Percentiles rank a stretch among this genome's conserved stretches.
phyloP scores from a whole-genome alignment of 2,113 vertebrate genomes.

The Phocoena sinus region DNA sequence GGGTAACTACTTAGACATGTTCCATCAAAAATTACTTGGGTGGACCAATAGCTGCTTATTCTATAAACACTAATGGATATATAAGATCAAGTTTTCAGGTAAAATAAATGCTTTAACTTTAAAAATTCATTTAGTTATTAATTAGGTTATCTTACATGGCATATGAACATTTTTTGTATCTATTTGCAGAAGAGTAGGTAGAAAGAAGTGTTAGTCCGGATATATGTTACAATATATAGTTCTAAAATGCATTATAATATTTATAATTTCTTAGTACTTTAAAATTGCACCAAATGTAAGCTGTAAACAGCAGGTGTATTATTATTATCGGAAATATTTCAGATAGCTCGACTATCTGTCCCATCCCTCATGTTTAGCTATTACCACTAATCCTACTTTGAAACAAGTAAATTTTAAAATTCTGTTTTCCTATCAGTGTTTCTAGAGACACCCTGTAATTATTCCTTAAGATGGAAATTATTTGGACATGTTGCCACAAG shows the following conservation, averaged over 20 bases:
- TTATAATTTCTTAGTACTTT: neutral
- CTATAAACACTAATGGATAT: slow-evolving; percentile 36
- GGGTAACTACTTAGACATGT: neutral
- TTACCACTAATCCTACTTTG: neutral
- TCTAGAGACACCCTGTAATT: neutral
- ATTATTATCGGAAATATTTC: neutral
- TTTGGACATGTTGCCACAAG: neutral
- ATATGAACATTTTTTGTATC: neutral
- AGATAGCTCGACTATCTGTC: neutral
- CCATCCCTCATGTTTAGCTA: neutral
- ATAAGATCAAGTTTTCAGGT: slow-evolving; percentile 49
- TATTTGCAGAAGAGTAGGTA: neutral
- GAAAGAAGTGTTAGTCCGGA: neutral
- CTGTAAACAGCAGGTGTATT: neutral
- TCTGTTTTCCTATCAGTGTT: neutral
- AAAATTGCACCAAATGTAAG: neutral
- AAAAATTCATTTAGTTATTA: neutral
- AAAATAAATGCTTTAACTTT: slow-evolving; percentile 72
- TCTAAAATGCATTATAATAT: neutral
- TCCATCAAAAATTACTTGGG: neutral
- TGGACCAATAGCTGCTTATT: slow-evolving; percentile 33
- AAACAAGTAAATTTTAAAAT: neutral
- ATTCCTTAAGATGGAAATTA: slow-evolving; percentile 1
- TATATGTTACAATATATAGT: neutral
- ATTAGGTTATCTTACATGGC: neutral